These are phyloP conservation scores for Teleopsis dalmanni DNA, from an alignment of 1,140 invertebrate species.

Conservation along the genomic window DNA sequence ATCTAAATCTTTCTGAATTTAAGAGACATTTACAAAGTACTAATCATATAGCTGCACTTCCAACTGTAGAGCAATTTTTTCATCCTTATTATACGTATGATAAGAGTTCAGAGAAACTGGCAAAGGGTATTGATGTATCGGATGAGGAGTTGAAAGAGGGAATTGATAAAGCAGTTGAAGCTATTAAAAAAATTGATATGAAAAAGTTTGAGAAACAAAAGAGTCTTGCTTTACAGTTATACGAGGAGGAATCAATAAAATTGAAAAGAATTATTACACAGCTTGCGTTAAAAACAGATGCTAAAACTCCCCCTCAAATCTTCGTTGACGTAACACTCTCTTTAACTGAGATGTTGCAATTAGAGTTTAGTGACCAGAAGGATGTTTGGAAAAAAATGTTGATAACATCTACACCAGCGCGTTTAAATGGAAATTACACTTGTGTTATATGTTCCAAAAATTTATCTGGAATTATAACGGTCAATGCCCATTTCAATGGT, in stretches of 20 bases:
- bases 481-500: slow-evolving; percentile 3
- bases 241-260: no score
- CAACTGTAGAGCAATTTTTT: slow-evolving; percentile 6
- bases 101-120: background rate
- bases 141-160: background rate
- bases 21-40: background rate
- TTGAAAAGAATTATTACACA: background rate
- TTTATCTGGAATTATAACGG: slow-evolving; percentile 2
- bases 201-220: background rate
- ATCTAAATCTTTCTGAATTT: background rate
- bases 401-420: background rate
- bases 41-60: background rate
- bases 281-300: background rate
- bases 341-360: background rate
- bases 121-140: background rate
- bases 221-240: background rate
- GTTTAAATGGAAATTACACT: background rate
- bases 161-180: background rate
- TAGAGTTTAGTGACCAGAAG: background rate
- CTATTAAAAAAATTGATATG: background rate
- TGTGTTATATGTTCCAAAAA: slow-evolving; percentile 3
- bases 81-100: slow-evolving; percentile 7
- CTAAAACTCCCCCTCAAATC: background rate
- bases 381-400: background rate
- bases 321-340: background rate